Percentiles rank a stretch among this genome's conserved stretches.
Conservation (phyloP, 2,113 vertebrate genomes). For the Marmota monax region DNA sequence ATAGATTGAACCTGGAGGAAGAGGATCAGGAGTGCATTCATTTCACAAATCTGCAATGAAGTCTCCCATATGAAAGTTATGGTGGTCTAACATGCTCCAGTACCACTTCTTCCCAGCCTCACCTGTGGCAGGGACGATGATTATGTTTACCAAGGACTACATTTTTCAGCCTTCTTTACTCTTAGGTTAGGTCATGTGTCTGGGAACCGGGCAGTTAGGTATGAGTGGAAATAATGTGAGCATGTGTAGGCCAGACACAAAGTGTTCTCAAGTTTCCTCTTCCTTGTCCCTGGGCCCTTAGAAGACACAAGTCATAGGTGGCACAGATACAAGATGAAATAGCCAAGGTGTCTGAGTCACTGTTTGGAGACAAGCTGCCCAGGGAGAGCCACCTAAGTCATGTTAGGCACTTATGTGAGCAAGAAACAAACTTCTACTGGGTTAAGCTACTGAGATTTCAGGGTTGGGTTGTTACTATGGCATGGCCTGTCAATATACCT, state of each 20-base stretch:
- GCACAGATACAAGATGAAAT: neutral
- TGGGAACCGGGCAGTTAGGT: neutral
- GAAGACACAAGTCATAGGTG: neutral
- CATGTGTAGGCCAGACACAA: neutral
- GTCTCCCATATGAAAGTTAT: neutral
- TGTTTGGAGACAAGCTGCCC: neutral
- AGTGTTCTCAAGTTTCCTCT: neutral
- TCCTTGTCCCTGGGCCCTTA: neutral
- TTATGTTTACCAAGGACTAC: neutral
- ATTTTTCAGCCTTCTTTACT: neutral
- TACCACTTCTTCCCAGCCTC: neutral
- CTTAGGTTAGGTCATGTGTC: neutral
- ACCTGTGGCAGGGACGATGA: neutral
- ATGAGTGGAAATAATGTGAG: neutral
- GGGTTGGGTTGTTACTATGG: neutral
- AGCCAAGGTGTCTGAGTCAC: neutral
- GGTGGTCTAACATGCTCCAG: neutral
- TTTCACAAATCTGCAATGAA: neutral
- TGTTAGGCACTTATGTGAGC: neutral
- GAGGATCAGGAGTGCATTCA: neutral
- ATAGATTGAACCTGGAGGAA: neutral
- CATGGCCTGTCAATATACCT: neutral
- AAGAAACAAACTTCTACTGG: neutral
- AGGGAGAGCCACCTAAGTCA: neutral
- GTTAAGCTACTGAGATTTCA: conserved; percentile 4